Evolutionary conservation across 2,113 vertebrate genomes (phyloP).

Genomic region (Accipiter cooperii): DNA sequence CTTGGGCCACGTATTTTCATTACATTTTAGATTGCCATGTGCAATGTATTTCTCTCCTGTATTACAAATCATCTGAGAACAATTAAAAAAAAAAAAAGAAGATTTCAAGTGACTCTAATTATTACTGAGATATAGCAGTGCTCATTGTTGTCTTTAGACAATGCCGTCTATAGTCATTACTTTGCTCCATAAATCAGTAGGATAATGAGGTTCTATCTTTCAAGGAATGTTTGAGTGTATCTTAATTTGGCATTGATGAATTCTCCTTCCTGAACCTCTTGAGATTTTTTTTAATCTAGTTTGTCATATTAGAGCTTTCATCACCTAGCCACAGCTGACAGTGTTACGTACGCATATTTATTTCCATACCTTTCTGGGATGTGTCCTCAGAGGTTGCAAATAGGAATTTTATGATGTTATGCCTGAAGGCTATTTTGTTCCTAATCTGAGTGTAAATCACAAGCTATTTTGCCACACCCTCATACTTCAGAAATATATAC

Average conservation of each 20-base stretch:
- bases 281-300: constrained; percentile 1
- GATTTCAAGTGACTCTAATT: constrained; percentile 46
- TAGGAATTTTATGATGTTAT: neutral
- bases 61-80: neutral
- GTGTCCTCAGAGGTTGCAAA: neutral
- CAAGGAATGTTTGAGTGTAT: neutral
- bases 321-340: constrained; percentile 5
- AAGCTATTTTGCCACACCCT: neutral
- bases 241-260: constrained; percentile 44
- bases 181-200: constrained; percentile 22
- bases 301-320: constrained; percentile 18
- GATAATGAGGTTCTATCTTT: constrained; percentile 41
- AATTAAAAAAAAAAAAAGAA: neutral
- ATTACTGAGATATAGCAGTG: neutral
- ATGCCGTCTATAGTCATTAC: constrained; percentile 44
- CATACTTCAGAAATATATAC: neutral
- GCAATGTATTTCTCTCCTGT: neutral
- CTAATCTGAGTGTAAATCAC: neutral
- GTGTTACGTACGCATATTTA: neutral
- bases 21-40: neutral
- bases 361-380: neutral
- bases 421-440: neutral
- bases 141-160: constrained; percentile 45
- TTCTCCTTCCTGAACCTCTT: neutral
- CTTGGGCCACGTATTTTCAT: neutral